Evolutionary conservation across 2,797 vertebrate species (phyloP).

Genomic region (Xerus rutilus): DNA sequence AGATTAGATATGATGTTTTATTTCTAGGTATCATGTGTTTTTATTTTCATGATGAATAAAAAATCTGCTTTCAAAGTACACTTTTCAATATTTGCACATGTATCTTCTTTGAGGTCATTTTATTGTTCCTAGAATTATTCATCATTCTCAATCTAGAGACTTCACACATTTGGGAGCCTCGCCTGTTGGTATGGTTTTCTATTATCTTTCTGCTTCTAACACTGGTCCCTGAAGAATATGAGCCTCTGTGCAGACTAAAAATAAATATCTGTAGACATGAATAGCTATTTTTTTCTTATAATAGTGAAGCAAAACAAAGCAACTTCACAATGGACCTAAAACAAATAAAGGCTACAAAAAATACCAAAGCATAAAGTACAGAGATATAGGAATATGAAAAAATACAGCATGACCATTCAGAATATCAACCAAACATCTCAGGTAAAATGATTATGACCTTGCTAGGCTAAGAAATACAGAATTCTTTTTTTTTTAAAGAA

Average conservation of each 20-base stretch:
- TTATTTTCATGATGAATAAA: neutral
- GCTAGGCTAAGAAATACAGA: neutral
- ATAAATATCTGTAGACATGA: neutral
- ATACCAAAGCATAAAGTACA: neutral
- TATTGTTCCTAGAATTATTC: neutral
- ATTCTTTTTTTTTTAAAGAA: neutral
- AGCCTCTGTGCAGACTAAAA: neutral
- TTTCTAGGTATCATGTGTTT: neutral
- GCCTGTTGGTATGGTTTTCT: neutral
- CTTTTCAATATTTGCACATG: neutral
- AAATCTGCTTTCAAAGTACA: neutral
- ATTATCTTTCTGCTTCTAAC: neutral
- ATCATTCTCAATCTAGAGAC: neutral
- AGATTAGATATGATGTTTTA: neutral
- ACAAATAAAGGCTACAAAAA: neutral
- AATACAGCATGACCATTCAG: neutral
- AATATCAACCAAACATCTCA: neutral
- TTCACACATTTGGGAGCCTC: neutral
- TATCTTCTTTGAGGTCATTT: neutral
- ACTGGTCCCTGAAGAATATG: neutral
- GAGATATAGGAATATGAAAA: neutral
- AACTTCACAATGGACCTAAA: neutral
- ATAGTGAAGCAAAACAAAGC: neutral
- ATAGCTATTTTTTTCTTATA: conserved; percentile 1
- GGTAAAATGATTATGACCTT: neutral